Conservation (phyloP, 37 sponge, comb jelly and placozoan genomes). For the Haliclona indistincta region DNA sequence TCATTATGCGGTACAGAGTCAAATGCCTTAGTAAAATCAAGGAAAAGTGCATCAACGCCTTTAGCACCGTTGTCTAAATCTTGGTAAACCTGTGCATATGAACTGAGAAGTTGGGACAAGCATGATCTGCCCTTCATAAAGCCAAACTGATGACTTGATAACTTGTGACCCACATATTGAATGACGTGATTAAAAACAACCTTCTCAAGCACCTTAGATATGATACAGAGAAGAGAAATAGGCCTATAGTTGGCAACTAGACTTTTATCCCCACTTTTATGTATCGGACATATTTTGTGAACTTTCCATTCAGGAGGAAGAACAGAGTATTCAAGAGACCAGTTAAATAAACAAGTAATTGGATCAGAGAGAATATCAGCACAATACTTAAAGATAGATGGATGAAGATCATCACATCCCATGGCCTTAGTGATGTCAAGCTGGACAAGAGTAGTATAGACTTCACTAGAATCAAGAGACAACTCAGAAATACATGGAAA, state of each 20-base stretch:
- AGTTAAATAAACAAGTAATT: not conserved
- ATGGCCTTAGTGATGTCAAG: not conserved
- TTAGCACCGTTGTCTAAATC: no score
- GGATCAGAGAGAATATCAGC: not conserved
- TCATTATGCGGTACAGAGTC: conserved; percentile 42
- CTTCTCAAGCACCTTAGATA: no score
- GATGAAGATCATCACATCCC: not conserved
- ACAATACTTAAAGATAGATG: not conserved
- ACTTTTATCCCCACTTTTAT: no score
- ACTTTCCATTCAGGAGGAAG: no score
- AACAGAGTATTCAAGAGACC: not conserved
- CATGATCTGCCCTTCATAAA: conserved; percentile 2
- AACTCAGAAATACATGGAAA: not conserved
- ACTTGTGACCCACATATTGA: not conserved
- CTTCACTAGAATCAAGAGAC: not conserved
- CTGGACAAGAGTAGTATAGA: not conserved
- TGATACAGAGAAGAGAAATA: not conserved
- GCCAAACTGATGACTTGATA: conserved; percentile 5
- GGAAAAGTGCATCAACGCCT: no score
- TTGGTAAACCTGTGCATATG: no score
- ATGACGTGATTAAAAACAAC: not conserved
- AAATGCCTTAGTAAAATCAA: conserved; percentile 47
- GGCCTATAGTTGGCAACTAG: no score
- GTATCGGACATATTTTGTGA: no score
- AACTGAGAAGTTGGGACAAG: not conserved